Conservation (phyloP, 2,113 vertebrate species). For the Saimiri boliviensis region DNA sequence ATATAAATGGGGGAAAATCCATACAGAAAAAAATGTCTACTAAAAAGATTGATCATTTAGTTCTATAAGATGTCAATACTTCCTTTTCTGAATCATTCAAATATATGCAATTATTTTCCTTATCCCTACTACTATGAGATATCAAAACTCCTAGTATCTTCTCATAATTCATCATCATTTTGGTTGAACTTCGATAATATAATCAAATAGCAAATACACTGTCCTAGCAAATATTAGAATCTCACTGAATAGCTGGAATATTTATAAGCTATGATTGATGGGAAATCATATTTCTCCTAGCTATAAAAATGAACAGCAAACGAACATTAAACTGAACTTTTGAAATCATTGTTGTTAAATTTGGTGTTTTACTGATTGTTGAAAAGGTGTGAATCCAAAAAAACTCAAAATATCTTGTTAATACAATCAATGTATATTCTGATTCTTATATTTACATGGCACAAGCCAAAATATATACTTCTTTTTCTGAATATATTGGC, state of each 20-base stretch:
- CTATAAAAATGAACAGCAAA: slow-evolving; percentile 15
- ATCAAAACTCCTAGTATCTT: not conserved
- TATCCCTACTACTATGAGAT: slow-evolving; percentile 22
- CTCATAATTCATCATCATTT: not conserved
- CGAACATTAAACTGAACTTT: not conserved
- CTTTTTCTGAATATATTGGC: not conserved
- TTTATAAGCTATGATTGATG: not conserved
- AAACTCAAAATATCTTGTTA: slow-evolving; percentile 47
- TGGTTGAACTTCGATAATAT: not conserved
- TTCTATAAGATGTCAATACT: not conserved
- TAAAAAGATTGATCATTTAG: slow-evolving; percentile 3
- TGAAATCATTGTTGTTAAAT: not conserved
- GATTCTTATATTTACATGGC: slow-evolving; percentile 38
- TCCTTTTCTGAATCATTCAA: not conserved
- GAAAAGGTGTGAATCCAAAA: not conserved
- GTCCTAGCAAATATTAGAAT: slow-evolving; percentile 7
- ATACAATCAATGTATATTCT: not conserved
- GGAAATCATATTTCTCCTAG: not conserved
- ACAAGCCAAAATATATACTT: slow-evolving; percentile 1
- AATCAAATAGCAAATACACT: slow-evolving; percentile 10
- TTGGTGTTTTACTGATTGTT: not conserved
- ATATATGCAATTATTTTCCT: not conserved
- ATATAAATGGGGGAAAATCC: not conserved
- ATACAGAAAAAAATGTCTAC: not conserved
- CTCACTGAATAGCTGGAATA: not conserved